Evolutionary conservation across 2,797 vertebrate species (phyloP).

Genomic region (Chiloscyllium punctatum): DNA sequence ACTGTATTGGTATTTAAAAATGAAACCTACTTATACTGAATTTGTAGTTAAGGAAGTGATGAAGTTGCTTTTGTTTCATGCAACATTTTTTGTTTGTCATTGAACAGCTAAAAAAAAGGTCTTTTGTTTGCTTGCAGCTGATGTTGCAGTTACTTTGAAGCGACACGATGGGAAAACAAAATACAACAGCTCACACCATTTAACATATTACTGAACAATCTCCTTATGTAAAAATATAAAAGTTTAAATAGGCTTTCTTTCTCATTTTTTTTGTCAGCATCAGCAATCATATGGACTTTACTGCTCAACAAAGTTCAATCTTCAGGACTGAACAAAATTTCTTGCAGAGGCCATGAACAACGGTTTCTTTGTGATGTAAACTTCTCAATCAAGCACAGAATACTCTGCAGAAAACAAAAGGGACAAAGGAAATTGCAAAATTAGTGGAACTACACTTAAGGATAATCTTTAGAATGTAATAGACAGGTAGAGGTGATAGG

Average conservation of each 20-base stretch:
- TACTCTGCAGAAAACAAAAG: background rate
- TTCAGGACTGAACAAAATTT: background rate
- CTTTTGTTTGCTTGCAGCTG: background rate
- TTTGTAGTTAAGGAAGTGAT: background rate
- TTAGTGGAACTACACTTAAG: background rate
- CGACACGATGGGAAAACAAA: background rate
- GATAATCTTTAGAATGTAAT: too few species aligned
- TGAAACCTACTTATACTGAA: background rate
- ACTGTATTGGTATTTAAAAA: background rate
- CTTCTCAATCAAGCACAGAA: background rate
- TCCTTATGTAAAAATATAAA: slow-evolving; percentile 29
- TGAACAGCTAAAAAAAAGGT: background rate
- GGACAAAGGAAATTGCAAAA: background rate
- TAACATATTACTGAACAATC: slow-evolving; percentile 22
- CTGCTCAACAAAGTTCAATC: background rate
- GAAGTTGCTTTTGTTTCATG: slow-evolving; percentile 2
- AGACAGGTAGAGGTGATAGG: too few species aligned
- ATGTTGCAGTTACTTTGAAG: background rate
- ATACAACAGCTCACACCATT: background rate
- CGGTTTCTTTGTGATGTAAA: background rate
- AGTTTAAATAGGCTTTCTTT: background rate
- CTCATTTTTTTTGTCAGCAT: background rate
- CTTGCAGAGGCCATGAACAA: background rate
- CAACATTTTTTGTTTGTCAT: background rate
- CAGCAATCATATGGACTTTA: background rate